Percentiles rank a stretch among this genome's conserved stretches.
phyloP scores from a whole-genome alignment of 2,797 vertebrate genomes.

The Buceros bicornis region DNA sequence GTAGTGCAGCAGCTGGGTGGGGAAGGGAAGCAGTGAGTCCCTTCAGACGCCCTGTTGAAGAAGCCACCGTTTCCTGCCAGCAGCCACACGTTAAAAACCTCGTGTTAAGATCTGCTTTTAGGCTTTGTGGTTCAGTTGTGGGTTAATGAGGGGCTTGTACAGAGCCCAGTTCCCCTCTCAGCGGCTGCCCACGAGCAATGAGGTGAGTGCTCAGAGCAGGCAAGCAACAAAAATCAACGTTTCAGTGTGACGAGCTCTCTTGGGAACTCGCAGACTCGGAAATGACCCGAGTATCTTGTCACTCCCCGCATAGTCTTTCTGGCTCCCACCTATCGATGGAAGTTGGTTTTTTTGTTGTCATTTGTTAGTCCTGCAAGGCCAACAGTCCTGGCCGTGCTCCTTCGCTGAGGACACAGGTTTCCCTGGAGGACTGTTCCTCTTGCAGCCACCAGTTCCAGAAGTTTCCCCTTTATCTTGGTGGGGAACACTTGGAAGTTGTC shows the following conservation, averaged over 20 bases:
- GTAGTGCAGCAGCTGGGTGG: neutral
- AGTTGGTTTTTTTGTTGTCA: neutral
- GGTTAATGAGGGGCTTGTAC: neutral
- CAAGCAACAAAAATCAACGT: neutral
- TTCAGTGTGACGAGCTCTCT: neutral
- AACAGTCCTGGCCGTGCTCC: neutral
- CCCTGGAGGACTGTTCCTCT: neutral
- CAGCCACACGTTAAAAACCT: neutral
- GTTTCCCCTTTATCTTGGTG: neutral
- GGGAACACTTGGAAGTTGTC: neutral
- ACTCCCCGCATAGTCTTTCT: neutral
- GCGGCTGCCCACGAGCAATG: neutral
- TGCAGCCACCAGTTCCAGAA: neutral
- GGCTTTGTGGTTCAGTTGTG: neutral
- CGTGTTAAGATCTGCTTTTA: neutral
- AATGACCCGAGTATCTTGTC: neutral
- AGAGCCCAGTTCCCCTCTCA: neutral
- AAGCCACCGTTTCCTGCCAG: neutral
- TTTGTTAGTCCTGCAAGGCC: neutral
- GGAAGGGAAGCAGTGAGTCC: neutral
- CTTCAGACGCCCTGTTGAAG: neutral
- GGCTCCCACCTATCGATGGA: neutral
- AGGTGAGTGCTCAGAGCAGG: neutral
- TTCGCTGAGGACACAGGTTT: neutral
- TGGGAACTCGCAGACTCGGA: neutral